These are phyloP conservation scores for Brienomyrus brachyistius DNA, from an alignment of 2,113 vertebrate genomes.

Conservation along the genomic window DNA sequence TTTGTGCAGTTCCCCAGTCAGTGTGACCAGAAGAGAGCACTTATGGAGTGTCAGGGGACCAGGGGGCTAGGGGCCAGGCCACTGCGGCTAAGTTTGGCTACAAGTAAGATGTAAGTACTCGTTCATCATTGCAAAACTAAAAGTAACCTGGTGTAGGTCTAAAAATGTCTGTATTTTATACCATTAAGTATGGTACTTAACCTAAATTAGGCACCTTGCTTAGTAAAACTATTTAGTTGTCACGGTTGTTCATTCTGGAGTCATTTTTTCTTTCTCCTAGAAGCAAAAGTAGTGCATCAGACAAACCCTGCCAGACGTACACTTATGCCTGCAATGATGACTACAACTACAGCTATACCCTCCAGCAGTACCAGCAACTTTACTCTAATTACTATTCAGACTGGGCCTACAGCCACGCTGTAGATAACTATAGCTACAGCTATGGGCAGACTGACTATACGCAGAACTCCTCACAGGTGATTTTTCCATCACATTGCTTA, in stretches of 20 bases:
- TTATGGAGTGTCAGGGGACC: slow-evolving; percentile 82
- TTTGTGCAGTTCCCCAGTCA: slow-evolving; percentile 91
- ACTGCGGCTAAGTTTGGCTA: slow-evolving; percentile 81
- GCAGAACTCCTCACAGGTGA: slow-evolving; percentile 74
- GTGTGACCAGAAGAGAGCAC: slow-evolving; percentile 77
- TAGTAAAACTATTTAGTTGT: not conserved
- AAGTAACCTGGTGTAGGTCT: not conserved
- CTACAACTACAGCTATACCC: slow-evolving; percentile 54
- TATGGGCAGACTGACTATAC: slow-evolving; percentile 82
- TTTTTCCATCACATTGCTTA: not conserved
- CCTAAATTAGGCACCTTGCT: not conserved
- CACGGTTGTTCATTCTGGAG: not conserved
- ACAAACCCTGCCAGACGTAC: slow-evolving; percentile 64
- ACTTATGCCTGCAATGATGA: slow-evolving; percentile 57
- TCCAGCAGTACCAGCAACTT: slow-evolving; percentile 71
- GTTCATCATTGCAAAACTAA: not conserved
- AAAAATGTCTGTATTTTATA: not conserved
- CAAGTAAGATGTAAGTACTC: slow-evolving; percentile 78
- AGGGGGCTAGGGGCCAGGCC: slow-evolving; percentile 78
- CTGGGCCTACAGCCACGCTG: slow-evolving; percentile 85
- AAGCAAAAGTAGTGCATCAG: slow-evolving; percentile 39
- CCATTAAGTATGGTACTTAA: not conserved
- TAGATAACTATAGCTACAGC: slow-evolving; percentile 73
- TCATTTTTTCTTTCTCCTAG: slow-evolving; percentile 36
- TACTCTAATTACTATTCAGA: slow-evolving; percentile 76